Percentiles rank a stretch among this genome's conserved stretches.
phyloP scores from a whole-genome alignment of 2,797 vertebrate species.

The Tragopan temminckii region DNA sequence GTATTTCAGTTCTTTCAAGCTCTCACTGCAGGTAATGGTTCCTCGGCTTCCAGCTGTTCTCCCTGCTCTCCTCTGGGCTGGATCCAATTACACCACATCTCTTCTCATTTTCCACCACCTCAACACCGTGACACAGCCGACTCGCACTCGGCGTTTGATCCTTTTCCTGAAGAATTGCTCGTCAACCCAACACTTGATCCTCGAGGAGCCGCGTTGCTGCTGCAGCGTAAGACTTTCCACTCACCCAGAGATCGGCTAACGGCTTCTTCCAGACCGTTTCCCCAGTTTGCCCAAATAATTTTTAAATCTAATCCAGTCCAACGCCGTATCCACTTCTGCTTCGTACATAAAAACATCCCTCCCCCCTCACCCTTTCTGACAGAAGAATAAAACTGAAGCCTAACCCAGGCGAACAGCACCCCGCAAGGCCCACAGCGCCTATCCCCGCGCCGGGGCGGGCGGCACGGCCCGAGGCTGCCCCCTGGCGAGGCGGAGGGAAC shows the following conservation, averaged over 20 bases:
- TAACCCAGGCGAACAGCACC: no score
- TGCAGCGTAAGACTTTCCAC: not conserved
- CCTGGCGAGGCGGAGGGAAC: not conserved
- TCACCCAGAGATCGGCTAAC: not conserved
- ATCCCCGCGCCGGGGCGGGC: no score
- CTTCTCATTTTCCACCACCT: slow-evolving; percentile 58
- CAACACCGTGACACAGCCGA: slow-evolving; percentile 27
- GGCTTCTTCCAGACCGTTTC: not conserved
- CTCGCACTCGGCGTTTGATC: slow-evolving; percentile 50
- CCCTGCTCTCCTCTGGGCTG: slow-evolving; percentile 38
- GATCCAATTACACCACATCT: slow-evolving; percentile 57
- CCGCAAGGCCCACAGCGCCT: accelerated
- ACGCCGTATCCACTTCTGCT: not conserved
- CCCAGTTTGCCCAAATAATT: not conserved
- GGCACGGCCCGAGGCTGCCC: not conserved
- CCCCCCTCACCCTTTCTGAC: not conserved
- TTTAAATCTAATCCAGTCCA: not conserved
- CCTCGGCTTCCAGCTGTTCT: not conserved
- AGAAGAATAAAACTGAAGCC: not conserved
- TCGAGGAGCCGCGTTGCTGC: not conserved
- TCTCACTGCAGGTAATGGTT: slow-evolving; percentile 25
- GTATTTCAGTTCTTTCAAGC: slow-evolving; percentile 18
- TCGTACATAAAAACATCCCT: not conserved
- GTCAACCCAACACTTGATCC: not conserved
- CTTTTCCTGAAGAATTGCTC: slow-evolving; percentile 25